These are phyloP conservation scores for Lagopus leucura DNA, from an alignment of 2,113 vertebrate species.

Conservation along the genomic window DNA sequence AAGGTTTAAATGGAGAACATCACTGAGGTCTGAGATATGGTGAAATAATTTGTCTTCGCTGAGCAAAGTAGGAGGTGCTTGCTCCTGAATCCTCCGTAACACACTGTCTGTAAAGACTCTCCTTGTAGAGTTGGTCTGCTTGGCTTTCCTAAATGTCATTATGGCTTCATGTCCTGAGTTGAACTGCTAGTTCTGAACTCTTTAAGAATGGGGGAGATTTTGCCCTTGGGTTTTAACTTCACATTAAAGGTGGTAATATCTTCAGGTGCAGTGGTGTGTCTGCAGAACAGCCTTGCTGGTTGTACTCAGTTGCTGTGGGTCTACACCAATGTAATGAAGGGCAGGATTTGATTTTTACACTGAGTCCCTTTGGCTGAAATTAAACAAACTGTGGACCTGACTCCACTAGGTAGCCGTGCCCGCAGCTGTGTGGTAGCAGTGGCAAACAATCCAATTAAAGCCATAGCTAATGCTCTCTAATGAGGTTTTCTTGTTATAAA, in stretches of 20 bases:
- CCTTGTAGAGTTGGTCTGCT: background rate
- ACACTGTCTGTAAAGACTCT: rapidly evolving
- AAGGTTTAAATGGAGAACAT: background rate
- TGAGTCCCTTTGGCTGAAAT: background rate
- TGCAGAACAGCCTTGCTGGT: background rate
- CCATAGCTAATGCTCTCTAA: background rate
- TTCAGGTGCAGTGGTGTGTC: background rate
- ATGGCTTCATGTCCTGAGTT: background rate
- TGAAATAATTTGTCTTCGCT: background rate
- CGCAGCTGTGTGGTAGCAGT: background rate
- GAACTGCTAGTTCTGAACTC: background rate
- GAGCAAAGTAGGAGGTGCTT: background rate
- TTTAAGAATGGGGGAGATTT: background rate
- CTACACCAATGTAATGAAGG: background rate
- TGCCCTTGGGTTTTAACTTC: background rate
- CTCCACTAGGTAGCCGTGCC: background rate
- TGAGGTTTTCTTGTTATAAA: background rate
- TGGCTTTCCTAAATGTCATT: background rate
- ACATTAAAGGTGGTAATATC: background rate
- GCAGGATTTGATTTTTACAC: background rate
- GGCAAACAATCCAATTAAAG: constrained; percentile 10
- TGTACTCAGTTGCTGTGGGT: background rate
- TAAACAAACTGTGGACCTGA: background rate
- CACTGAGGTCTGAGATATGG: background rate
- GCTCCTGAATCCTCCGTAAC: background rate